Conservation (phyloP, 1,140 invertebrate species). For the Meloidogyne floridensis region DNA sequence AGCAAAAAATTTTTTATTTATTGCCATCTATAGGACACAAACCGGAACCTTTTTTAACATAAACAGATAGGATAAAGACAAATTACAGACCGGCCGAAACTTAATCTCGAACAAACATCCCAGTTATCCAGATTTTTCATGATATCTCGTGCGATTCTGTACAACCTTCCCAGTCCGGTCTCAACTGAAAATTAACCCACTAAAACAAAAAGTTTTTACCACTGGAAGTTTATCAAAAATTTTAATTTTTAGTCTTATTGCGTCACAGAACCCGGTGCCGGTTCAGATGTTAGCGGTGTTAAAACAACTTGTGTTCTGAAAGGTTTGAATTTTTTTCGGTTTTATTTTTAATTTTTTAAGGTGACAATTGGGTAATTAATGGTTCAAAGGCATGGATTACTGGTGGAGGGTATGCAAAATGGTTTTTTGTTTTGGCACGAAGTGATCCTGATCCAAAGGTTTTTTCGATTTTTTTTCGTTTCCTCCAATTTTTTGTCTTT, state of each 20-base stretch:
- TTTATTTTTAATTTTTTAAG: not conserved
- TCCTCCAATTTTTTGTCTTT: not conserved
- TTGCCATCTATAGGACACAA: too few species aligned
- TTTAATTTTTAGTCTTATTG: slow-evolving; percentile 62
- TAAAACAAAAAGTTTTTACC: not conserved
- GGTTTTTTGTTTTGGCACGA: slow-evolving; percentile 87
- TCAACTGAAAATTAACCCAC: too few species aligned
- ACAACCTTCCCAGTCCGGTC: too few species aligned
- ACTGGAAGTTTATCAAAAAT: not conserved
- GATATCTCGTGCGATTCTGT: too few species aligned
- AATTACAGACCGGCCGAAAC: too few species aligned
- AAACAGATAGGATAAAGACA: too few species aligned
- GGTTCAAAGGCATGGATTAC: slow-evolving; percentile 51
- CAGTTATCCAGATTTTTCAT: too few species aligned
- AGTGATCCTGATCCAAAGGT: slow-evolving; percentile 89
- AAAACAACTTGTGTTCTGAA: slow-evolving; percentile 54
- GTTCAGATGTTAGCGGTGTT: slow-evolving; percentile 69
- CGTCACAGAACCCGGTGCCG: slow-evolving; percentile 88
- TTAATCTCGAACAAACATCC: too few species aligned
- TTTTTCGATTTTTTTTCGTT: slow-evolving; percentile 70
- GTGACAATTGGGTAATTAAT: slow-evolving; percentile 51
- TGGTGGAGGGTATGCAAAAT: slow-evolving; percentile 50
- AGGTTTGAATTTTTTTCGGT: slow-evolving; percentile 14
- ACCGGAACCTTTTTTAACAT: too few species aligned
- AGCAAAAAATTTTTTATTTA: too few species aligned